These are phyloP conservation scores for Zosterops japonicus DNA, from an alignment of 2,113 vertebrate species.

Conservation along the genomic window DNA sequence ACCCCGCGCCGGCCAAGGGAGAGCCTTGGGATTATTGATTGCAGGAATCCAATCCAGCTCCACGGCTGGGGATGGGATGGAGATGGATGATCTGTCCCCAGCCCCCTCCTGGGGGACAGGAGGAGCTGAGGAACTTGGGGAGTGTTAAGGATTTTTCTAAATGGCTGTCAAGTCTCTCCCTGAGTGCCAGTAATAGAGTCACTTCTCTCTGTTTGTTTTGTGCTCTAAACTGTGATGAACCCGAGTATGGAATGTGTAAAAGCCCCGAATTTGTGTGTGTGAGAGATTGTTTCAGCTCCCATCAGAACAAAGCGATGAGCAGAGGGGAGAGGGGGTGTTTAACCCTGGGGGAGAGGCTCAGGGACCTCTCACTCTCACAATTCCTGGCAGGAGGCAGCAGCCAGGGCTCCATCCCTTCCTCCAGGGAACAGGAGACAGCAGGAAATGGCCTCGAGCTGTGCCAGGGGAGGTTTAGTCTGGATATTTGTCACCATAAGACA, in stretches of 20 bases:
- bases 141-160: constrained; percentile 19
- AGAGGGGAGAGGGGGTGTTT: background rate
- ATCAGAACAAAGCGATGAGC: background rate
- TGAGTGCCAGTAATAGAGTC: background rate
- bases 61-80: rapidly evolving
- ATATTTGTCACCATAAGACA: no score
- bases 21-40: background rate
- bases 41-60: background rate
- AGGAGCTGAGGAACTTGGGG: background rate
- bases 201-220: background rate
- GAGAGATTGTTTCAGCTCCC: background rate
- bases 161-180: background rate
- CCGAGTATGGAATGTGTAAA: background rate
- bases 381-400: background rate
- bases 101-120: background rate
- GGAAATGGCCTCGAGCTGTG: background rate
- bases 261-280: background rate
- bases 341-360: background rate
- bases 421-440: no score
- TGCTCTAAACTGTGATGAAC: background rate
- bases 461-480: background rate
- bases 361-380: background rate
- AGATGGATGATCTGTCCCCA: background rate
- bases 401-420: no score
- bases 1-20: background rate